Evolutionary conservation across 2,797 vertebrate species (phyloP).

Genomic region (Ctenosaura bakeri): DNA sequence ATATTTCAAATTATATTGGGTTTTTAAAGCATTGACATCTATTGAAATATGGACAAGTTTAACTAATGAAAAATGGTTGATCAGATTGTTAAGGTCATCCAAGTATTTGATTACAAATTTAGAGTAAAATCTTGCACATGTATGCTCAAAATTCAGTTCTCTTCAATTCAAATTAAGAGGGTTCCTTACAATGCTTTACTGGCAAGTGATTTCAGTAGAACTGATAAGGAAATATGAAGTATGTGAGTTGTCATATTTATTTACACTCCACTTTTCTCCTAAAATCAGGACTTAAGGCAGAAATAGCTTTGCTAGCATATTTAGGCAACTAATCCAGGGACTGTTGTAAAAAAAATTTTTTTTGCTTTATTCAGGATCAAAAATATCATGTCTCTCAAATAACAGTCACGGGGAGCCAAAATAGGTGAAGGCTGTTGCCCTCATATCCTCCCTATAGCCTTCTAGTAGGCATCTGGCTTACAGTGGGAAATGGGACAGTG

Average conservation of each 20-base stretch:
- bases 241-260: too few relatives aligned
- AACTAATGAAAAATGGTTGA: neutral
- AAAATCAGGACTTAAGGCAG: too few relatives aligned
- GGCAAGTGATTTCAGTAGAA: neutral
- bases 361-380: neutral
- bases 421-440: neutral
- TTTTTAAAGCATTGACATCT: too few relatives aligned
- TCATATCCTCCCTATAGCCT: neutral
- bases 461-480: neutral
- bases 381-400: neutral
- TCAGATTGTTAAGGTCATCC: neutral
- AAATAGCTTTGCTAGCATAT: accelerated
- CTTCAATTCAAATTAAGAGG: too few relatives aligned
- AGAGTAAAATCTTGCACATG: neutral
- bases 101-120: neutral
- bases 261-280: too few relatives aligned
- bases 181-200: accelerated
- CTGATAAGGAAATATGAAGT: neutral
- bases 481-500: neutral
- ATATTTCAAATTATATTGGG: too few relatives aligned
- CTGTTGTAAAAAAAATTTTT: accelerated
- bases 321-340: neutral
- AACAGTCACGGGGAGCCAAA: neutral
- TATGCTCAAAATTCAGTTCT: too few relatives aligned
- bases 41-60: neutral